Evolutionary conservation across 2,888 invertebrate genomes (phyloP).

Genomic region (Cinara cedri): DNA sequence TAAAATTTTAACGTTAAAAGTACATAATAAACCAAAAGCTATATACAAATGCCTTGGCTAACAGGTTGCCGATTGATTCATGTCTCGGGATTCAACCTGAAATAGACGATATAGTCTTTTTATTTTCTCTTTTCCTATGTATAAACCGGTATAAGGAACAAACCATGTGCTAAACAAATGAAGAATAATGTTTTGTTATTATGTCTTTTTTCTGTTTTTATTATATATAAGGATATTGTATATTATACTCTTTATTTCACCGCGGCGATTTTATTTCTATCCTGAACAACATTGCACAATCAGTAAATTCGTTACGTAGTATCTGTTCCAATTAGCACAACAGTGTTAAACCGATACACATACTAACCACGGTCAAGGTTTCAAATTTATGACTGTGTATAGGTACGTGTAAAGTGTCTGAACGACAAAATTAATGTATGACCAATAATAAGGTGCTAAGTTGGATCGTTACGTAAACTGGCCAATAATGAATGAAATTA

Average conservation of each 20-base stretch:
- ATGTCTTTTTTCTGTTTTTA: conserved; percentile 12
- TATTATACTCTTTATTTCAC: conserved; percentile 1
- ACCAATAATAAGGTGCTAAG: conserved; percentile 22
- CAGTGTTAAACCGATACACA: conserved; percentile 39
- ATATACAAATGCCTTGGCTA: too few species aligned
- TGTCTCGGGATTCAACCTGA: conserved; percentile 36
- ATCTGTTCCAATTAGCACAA: conserved; percentile 51
- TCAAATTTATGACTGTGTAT: conserved; percentile 31
- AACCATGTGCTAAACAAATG: conserved; percentile 28
- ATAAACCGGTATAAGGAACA: too few species aligned
- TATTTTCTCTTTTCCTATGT: not conserved
- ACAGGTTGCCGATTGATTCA: conserved; percentile 53
- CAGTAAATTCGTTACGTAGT: conserved; percentile 49
- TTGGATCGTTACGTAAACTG: conserved; percentile 29
- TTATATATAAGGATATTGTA: conserved; percentile 27
- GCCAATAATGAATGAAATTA: conserved; percentile 15
- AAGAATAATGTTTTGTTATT: conserved; percentile 35
- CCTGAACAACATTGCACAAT: conserved; percentile 37
- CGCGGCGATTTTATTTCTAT: conserved; percentile 26
- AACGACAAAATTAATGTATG: conserved; percentile 12
- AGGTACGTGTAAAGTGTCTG: conserved; percentile 38
- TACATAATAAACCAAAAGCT: conserved; percentile 18
- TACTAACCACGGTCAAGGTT: conserved; percentile 36
- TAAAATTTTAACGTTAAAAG: conserved; percentile 13
- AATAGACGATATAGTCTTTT: conserved; percentile 29